Conservation (phyloP, 2,888 invertebrate species). For the Microctonus aethiopoides region DNA sequence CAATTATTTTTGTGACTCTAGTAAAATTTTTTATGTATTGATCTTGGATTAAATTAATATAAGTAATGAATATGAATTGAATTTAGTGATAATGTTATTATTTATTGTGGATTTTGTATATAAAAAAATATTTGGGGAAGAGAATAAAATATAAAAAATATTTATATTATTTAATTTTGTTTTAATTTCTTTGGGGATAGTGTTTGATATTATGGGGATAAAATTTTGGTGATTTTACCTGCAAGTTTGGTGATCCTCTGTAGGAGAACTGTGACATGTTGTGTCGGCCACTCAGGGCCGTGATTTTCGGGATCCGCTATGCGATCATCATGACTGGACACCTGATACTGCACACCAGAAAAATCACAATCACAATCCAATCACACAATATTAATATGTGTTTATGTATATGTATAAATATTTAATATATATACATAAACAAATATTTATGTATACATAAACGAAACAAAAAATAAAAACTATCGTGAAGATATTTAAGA, state of each 20-base stretch:
- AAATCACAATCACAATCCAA: constrained; percentile 9
- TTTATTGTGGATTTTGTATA: too few relatives aligned
- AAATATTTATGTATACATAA: background rate
- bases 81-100: too few relatives aligned
- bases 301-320: constrained; percentile 62
- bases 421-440: background rate
- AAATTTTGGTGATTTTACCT: constrained; percentile 65
- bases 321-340: constrained; percentile 59
- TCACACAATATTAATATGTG: constrained; percentile 5
- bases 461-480: background rate
- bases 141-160: too few relatives aligned
- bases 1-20: background rate
- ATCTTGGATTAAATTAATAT: background rate
- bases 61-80: background rate
- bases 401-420: background rate
- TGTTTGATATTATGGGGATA: background rate
- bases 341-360: constrained; percentile 29
- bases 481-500: too few relatives aligned
- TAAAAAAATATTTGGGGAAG: too few relatives aligned
- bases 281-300: constrained; percentile 70
- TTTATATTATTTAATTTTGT: too few relatives aligned
- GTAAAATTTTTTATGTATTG: background rate
- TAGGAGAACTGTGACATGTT: constrained; percentile 78
- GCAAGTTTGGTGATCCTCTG: constrained; percentile 75
- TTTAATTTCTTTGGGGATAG: too few relatives aligned